Evolutionary conservation across 1,140 invertebrate species (phyloP), one percentile per base, ranked within the genome.

Genomic region (Leptinotarsa undecemlineata): DNA sequence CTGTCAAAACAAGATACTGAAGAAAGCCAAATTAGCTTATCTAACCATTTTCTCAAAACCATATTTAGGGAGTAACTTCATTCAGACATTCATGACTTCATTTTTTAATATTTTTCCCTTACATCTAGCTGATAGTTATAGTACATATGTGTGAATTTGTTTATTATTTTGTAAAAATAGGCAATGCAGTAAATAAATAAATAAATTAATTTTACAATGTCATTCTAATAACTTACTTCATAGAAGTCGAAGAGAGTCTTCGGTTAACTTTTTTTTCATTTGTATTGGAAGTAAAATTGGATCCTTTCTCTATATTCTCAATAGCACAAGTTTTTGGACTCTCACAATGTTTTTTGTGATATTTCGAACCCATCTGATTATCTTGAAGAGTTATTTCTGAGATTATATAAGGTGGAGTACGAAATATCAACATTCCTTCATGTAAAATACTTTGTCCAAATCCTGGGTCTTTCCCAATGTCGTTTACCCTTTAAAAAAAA

Each of bases 381-480:
- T 94, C 93, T 84, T 94, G 92, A 3, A 95, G 85, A 47, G 91
- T 90, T n/a, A 95, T 91, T 79, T 94, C 91, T 76, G 92, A 89
- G 21, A 92, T 88, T 78, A 92, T 94, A 79, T 96, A 96, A 0
- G 94, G 94, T 0, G 94, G 93, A 1, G 95, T 95, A 76, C 96
- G 93, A 84, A 97, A 97, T 33, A 98, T 92, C n/a, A 97, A 86
- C 82, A 95, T 92, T 57, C 91, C 91, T 67, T 93, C 91, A 82
- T 97, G 94, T 13, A 99, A 87, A 78, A 98, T 92, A 83, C 96
- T 98, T 83, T 98, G 96, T 3, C 96, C 97, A 85, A 96, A 98
- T 0, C 95, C 95, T 78, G 90, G 90, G 84, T 93, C 92, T 81
- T 89, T 88, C 23, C 89, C 90, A 19, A 87, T 82, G 63, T 90